These are phyloP conservation scores for Endotricha flammealis DNA, from an alignment of 2,888 invertebrate species.

Conservation along the genomic window DNA sequence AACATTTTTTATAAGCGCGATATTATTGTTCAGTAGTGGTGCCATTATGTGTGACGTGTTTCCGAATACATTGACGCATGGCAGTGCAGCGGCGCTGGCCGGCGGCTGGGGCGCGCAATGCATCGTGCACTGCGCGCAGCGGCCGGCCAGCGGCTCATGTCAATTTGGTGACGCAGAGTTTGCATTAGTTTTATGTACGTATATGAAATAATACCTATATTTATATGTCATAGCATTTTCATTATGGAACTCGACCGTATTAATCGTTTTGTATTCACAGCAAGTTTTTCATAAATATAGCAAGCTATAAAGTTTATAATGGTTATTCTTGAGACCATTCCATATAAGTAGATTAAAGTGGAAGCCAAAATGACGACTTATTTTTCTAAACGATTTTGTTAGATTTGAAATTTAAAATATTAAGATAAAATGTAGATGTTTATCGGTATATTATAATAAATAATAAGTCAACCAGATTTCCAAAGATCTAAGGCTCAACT, in stretches of 20 bases:
- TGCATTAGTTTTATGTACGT: constrained; percentile 21
- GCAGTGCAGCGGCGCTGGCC: constrained; percentile 17
- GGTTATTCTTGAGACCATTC: constrained; percentile 74
- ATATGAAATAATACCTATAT: constrained; percentile 13
- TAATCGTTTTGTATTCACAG: constrained; percentile 21
- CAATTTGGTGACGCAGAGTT: constrained; percentile 10
- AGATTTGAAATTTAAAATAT: constrained; percentile 65
- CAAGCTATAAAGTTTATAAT: constrained; percentile 45
- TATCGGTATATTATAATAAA: constrained; percentile 60
- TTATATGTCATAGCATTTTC: constrained; percentile 8
- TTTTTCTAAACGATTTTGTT: constrained; percentile 76
- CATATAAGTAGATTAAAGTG: constrained; percentile 68
- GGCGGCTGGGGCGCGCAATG: background rate
- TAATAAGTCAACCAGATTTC: constrained; percentile 68
- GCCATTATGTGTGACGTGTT: constrained; percentile 60
- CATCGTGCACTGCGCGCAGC: background rate
- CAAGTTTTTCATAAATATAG: constrained; percentile 39
- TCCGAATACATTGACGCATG: constrained; percentile 23
- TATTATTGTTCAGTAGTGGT: constrained; percentile 58
- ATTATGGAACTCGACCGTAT: constrained; percentile 2
- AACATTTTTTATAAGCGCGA: constrained; percentile 41
- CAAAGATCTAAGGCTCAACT: constrained; percentile 75
- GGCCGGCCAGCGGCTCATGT: constrained; percentile 1
- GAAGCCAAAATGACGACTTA: constrained; percentile 76
- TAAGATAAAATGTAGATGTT: constrained; percentile 67